Evolutionary conservation across 2,888 invertebrate genomes (phyloP).

Genomic region (Polydrusus pterygomalis): DNA sequence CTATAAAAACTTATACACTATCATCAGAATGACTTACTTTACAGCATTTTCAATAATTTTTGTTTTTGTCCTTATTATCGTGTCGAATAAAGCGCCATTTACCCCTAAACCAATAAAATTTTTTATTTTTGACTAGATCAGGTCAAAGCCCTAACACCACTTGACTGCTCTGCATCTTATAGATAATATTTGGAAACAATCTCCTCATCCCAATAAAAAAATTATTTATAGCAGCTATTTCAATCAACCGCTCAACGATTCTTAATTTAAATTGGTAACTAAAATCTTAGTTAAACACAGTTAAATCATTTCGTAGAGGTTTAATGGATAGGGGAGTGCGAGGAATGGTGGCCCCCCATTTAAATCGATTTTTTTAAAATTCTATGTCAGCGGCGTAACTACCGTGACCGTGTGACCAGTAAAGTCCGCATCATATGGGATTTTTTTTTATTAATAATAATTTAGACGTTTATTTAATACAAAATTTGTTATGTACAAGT

Average conservation of each 20-base stretch:
- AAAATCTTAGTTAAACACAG: constrained; percentile 23
- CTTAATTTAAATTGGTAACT: constrained; percentile 33
- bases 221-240: constrained; percentile 34
- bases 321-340: neutral
- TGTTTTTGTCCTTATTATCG: no score
- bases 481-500: no score
- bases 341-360: no score
- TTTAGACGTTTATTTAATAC: no score
- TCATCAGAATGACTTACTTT: no score
- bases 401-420: no score
- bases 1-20: no score
- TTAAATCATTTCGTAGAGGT: constrained; percentile 19
- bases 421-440: no score
- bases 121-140: neutral
- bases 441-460: no score
- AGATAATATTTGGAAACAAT: constrained; percentile 14
- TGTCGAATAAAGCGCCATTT: neutral
- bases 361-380: no score
- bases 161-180: neutral
- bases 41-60: no score
- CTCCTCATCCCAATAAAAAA: constrained; percentile 22
- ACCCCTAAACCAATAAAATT: neutral
- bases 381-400: no score
- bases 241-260: constrained; percentile 29
- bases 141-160: constrained; percentile 15